Base-by-base conservation (phyloP, 2,797 vertebrate species). In the Arctocebus calabarensis region DNA sequence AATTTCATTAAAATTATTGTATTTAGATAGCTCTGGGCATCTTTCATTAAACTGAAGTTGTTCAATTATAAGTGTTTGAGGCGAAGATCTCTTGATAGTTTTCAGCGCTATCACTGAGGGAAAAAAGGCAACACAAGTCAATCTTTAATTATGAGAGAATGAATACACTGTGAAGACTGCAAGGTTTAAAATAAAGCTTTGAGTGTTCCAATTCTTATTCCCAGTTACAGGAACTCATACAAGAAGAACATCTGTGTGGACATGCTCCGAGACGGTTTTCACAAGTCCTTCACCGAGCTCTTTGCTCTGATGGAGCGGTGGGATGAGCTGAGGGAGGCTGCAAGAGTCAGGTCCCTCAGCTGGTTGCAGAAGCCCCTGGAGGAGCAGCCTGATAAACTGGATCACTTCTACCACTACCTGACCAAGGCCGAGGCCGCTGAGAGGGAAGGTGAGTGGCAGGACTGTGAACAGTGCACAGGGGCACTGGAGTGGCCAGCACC, bases 281-380 rank as follows among this genome's bases (percentile, higher is more conserved):
- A 99, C 97, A 98, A 98, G 98, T 98, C 99, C 98, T 99, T 98
- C 97, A 98, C 97, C 0, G 98, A 99, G 98, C 97, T 99, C 97
- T 98, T 99, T 91, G 52, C 98, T 98, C 98, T 99, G 98, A 99
- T 99, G 98, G 98, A 99, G 98, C 98, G 98, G 96, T 98, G 98
- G 98, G 98, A 98, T 59, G 97, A 98, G 98, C 99, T 99, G 97
- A 98, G 99, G 99, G 98, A 99, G 97, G 98, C 99, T 97, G 99
- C 99, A 94, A 99, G 99, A 98, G 98, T 98, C 98, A 98, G 99
- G 98, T 99, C 99, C 98, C 98, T 99, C 99, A 99, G 99, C 99
- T 99, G 99, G 99, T 97, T 98, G 97, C 98, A 99, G 98, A 99
- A 98, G 97, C 99, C 99, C 10, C 98, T 98, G 97, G 99, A 99